A percentile compares a stretch with the other conserved stretches of the same genome.
Evolutionary conservation across 2,113 vertebrate species (phyloP).

Genomic region (Neotragus pygmaeus): DNA sequence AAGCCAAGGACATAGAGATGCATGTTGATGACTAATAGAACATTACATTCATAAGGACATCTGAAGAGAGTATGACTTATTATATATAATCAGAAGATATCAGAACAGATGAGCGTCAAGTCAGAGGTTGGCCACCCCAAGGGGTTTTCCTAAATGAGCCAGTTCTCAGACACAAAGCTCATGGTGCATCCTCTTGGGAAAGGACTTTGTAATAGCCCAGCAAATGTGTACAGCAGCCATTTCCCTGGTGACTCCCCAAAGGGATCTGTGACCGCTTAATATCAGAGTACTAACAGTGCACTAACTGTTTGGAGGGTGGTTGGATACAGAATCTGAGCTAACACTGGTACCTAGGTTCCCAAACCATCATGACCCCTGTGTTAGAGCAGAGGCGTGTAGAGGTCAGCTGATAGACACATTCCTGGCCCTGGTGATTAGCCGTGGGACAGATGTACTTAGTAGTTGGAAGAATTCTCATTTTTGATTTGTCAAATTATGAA

Average conservation of each 20-base stretch:
- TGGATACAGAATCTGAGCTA: background rate
- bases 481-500: rapidly evolving
- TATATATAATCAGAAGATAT: background rate
- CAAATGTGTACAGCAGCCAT: background rate
- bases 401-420: background rate
- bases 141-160: background rate
- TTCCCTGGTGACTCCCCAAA: background rate
- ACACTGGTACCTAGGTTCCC: background rate
- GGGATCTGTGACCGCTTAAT: background rate
- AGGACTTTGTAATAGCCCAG: background rate
- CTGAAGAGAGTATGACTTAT: background rate
- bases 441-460: background rate
- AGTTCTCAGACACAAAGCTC: background rate
- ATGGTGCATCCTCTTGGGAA: background rate
- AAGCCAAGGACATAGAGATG: background rate
- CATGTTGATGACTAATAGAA: background rate
- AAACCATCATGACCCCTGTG: background rate
- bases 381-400: background rate
- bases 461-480: background rate
- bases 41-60: background rate
- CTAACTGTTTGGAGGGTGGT: background rate
- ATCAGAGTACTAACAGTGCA: background rate
- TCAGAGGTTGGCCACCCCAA: background rate
- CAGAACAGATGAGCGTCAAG: background rate
- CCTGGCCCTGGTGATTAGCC: background rate